Evolutionary conservation across 2,888 invertebrate species (phyloP).

Genomic region (Incurvaria masculella): DNA sequence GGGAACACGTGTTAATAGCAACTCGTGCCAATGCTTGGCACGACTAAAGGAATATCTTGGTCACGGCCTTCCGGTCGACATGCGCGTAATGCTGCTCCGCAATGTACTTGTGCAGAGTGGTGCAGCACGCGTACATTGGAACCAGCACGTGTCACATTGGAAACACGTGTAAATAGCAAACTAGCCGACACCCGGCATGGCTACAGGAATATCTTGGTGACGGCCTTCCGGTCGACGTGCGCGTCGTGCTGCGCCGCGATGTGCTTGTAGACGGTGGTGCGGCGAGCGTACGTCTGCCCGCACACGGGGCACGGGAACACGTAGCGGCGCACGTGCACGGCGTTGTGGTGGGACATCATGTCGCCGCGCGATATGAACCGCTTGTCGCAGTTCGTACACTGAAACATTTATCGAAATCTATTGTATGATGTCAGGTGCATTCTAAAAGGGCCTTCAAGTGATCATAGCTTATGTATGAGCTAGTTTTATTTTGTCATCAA

Average conservation of each 20-base stretch:
- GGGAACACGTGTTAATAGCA: too few relatives aligned
- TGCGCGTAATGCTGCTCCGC: conserved; percentile 1
- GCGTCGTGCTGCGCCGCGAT: neutral
- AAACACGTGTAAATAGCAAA: too few relatives aligned
- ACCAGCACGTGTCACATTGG: too few relatives aligned
- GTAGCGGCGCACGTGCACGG: conserved; percentile 1
- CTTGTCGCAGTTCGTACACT: conserved; percentile 2
- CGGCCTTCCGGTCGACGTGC: neutral
- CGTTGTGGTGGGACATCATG: neutral
- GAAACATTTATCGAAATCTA: neutral
- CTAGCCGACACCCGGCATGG: too few relatives aligned
- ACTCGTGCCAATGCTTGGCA: too few relatives aligned
- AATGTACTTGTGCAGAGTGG: too few relatives aligned
- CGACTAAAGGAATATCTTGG: neutral
- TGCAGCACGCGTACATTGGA: too few relatives aligned
- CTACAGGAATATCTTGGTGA: neutral
- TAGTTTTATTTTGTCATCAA: too few relatives aligned
- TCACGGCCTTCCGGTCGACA: neutral
- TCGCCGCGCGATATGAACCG: neutral
- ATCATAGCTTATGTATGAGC: too few relatives aligned
- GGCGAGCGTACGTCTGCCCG: neutral
- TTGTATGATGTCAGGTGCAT: too few relatives aligned
- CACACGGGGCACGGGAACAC: conserved; percentile 1
- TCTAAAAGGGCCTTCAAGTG: too few relatives aligned
- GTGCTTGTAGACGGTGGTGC: neutral